These are phyloP conservation scores for Pogonocherus hispidulus DNA, from an alignment of 2,888 invertebrate species.

Conservation along the genomic window DNA sequence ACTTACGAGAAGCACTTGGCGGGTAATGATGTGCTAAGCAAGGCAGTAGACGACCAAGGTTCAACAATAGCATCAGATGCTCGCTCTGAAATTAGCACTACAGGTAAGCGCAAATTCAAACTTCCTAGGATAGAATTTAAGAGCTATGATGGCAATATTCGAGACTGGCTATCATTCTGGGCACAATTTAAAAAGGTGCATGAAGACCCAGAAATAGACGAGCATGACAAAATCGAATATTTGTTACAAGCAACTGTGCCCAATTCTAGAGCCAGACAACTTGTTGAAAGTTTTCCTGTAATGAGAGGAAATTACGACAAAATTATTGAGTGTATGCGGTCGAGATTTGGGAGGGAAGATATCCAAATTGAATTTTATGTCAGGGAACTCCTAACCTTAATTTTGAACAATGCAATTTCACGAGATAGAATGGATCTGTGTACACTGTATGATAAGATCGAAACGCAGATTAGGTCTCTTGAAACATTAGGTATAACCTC, in stretches of 20 bases:
- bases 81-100: neutral
- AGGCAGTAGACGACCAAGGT: neutral
- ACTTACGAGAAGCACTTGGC: too few relatives aligned
- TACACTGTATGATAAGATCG: constrained; percentile 51
- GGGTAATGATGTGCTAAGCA: too few relatives aligned
- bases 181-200: constrained; percentile 16
- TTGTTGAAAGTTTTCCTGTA: constrained; percentile 43
- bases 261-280: constrained; percentile 33
- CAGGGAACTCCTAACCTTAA: constrained; percentile 49
- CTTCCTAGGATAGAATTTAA: neutral
- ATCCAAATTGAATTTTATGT: constrained; percentile 54
- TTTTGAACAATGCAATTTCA: constrained; percentile 47
- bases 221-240: constrained; percentile 44
- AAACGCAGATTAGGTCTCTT: constrained; percentile 53
- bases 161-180: neutral
- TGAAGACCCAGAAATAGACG: constrained; percentile 41
- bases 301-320: constrained; percentile 40
- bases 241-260: constrained; percentile 41
- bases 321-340: constrained; percentile 43
- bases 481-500: constrained; percentile 51
- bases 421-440: constrained; percentile 30
- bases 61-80: neutral
- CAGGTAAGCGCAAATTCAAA: neutral
- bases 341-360: constrained; percentile 53
- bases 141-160: neutral